Percentiles rank a stretch among this genome's conserved stretches.
Evolutionary conservation across 1,140 invertebrate genomes (phyloP).

Genomic region (Drosophila bocki): DNA sequence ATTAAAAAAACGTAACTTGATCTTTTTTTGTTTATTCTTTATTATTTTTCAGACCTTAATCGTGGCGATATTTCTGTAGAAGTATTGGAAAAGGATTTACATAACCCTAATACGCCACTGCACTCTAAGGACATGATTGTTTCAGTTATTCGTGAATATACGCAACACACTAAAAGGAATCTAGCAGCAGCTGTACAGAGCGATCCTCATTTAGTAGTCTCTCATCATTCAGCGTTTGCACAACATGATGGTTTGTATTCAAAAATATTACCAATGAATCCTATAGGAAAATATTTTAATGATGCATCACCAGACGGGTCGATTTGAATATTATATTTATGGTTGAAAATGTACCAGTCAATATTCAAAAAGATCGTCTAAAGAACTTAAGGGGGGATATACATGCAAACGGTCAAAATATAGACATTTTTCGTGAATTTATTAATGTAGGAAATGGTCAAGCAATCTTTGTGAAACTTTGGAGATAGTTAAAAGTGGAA

Average conservation of each 20-base stretch:
- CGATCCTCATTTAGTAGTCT: slow-evolving; percentile 14
- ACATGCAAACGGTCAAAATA: too few species aligned
- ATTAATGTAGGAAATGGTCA: too few species aligned
- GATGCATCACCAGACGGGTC: too few species aligned
- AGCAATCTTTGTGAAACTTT: too few species aligned
- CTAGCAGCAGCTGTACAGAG: slow-evolving; percentile 6
- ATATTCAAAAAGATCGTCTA: too few species aligned
- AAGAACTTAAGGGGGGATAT: too few species aligned
- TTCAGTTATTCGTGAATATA: slow-evolving; percentile 88
- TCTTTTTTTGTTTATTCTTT: not conserved
- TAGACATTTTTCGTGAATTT: too few species aligned
- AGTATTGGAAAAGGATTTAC: slow-evolving; percentile 90
- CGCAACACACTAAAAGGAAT: slow-evolving; percentile 42
- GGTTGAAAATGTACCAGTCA: too few species aligned
- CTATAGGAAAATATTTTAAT: too few species aligned
- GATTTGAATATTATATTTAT: too few species aligned
- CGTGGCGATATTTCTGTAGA: slow-evolving; percentile 61
- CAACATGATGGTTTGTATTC: slow-evolving; percentile 57
- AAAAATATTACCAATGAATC: not conserved
- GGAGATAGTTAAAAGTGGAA: too few species aligned
- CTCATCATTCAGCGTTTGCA: slow-evolving; percentile 22
- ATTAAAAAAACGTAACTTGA: not conserved
- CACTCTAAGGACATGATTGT: slow-evolving; percentile 90
- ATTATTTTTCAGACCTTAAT: slow-evolving; percentile 32
- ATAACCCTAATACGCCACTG: slow-evolving; percentile 89